Evolutionary conservation across 2,888 invertebrate genomes (phyloP).

Genomic region (Hoplodrina blanda): DNA sequence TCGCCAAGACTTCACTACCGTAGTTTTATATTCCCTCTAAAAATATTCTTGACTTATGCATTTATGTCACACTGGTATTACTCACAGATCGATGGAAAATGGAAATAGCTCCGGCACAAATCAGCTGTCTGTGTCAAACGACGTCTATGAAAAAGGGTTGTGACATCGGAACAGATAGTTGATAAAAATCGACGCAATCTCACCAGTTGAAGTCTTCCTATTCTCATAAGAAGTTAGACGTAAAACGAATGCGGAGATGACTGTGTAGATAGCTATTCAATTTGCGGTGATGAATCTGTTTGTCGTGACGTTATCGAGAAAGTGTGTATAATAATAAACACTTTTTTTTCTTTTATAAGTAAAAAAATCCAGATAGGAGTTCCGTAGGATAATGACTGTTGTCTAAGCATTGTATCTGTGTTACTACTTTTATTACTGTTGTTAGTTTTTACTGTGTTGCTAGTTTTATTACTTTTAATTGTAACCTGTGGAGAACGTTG

Average conservation of each 20-base stretch:
- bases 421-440: too few relatives aligned
- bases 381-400: too few relatives aligned
- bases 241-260: constrained; percentile 17
- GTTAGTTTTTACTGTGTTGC: too few relatives aligned
- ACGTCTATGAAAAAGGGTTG: constrained; percentile 59
- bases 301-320: neutral
- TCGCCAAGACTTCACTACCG: constrained; percentile 19
- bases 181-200: constrained; percentile 59
- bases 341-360: too few relatives aligned
- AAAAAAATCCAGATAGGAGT: too few relatives aligned
- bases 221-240: constrained; percentile 18
- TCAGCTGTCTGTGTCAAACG: constrained; percentile 57
- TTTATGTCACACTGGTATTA: constrained; percentile 30
- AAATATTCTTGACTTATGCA: constrained; percentile 46
- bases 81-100: constrained; percentile 27
- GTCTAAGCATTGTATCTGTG: too few relatives aligned
- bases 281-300: neutral
- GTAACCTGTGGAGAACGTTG: too few relatives aligned
- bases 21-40: constrained; percentile 32
- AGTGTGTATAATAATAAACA: neutral
- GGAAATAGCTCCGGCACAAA: constrained; percentile 38
- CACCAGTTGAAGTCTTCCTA: constrained; percentile 26
- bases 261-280: constrained; percentile 1
- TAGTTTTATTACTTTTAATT: too few relatives aligned
- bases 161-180: constrained; percentile 49